These are phyloP conservation scores for Solea senegalensis DNA, from an alignment of 2,113 vertebrate species.

Conservation along the genomic window DNA sequence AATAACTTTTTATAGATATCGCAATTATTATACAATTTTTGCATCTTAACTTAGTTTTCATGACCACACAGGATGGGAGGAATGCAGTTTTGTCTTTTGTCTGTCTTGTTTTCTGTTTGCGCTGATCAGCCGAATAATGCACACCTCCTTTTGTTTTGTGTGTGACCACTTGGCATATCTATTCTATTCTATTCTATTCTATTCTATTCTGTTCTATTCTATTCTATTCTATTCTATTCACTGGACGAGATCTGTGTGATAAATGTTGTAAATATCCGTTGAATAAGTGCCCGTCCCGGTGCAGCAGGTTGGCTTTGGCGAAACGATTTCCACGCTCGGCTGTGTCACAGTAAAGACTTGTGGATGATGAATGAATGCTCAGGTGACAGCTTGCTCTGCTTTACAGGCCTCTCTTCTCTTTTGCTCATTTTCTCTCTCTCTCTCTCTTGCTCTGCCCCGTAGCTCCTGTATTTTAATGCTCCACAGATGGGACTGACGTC, in stretches of 20 bases:
- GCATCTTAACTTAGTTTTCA: no score
- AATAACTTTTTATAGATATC: no score
- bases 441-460: constrained; percentile 10
- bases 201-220: not conserved
- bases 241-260: constrained; percentile 8
- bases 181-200: not conserved
- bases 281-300: constrained; percentile 34
- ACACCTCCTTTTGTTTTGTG: no score
- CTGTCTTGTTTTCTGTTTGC: no score
- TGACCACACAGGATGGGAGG: not conserved
- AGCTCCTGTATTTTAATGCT: constrained; percentile 68
- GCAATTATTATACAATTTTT: no score
- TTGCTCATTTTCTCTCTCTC: not conserved
- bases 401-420: constrained; percentile 46
- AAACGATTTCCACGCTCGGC: constrained; percentile 49
- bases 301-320: constrained; percentile 18
- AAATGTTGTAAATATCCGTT: constrained; percentile 17
- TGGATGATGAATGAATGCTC: constrained; percentile 63
- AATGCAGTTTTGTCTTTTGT: not conserved
- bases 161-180: no score
- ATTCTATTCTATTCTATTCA: constrained; percentile 6
- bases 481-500: constrained; percentile 72
- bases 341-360: constrained; percentile 45
- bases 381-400: constrained; percentile 63
- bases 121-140: no score